Evolutionary conservation across 2,113 vertebrate species (phyloP), one percentile per base, ranked within the genome.

Genomic region (Bujurquina vittata): DNA sequence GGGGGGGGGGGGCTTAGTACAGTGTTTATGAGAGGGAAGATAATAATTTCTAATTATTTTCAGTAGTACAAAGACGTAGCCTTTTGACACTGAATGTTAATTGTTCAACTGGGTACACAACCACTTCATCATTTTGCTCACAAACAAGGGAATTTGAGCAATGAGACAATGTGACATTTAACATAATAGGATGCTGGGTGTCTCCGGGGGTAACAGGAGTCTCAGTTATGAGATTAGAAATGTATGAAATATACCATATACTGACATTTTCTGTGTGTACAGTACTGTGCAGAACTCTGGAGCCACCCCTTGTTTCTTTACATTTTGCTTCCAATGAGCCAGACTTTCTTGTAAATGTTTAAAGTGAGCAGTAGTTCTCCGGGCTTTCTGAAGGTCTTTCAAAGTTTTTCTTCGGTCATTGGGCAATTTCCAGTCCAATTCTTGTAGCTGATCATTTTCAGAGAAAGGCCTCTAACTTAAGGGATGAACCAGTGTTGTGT

Each of bases 151-250:
- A 60, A 77, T 77, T 35, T 60, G 52, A 37, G 22, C 14, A 15
- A 59, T 75, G 35, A 83, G 5, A 59, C 17, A 11, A 49, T 69
- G 11, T 80, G 85, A 83, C 83, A 77, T 80, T 87, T 78, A 67
- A 62, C 63, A 78, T 54, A 65, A 65, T 73, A 17, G 49, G 31
- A 72, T 61, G 60, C 63, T 17, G 26, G 62, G 29, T 63, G 61
- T 80, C 69, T 77, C 57, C 31, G 4, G 12, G 23, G 75, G 18
- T 29, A 61, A 75, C 74, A 46, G 56, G 35, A 76, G 35, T 59
- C 15, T 29, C 29, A 17, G 46, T 72, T 31, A 52, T 72, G 37
- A 75, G 74, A 20, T 65, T 46, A 61, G 23, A 61, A 18, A 60
- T 77, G 10, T n/a, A 14, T 72, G 46, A 69, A 29, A 69, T 69